Base-by-base conservation (phyloP, 2,113 vertebrate species). In the Caloenas nicobarica region DNA sequence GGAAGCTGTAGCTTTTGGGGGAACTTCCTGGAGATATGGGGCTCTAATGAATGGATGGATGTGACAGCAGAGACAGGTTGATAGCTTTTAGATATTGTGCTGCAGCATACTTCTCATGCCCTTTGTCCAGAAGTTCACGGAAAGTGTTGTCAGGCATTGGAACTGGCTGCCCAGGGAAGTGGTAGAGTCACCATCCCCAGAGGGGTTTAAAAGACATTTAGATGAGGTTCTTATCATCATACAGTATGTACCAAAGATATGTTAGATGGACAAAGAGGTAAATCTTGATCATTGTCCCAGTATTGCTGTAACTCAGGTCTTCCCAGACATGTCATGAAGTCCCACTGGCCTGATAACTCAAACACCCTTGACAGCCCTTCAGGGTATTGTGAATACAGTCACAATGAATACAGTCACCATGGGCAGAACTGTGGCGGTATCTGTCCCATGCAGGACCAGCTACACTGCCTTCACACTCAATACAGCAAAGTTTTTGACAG, bases 31-130 rank as follows among this genome's bases (percentile, higher is more conserved):
- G 40, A 68, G 26, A 29, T 50, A 42, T 4, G 6, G 9, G 11
- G 28, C 22, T 61, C 38, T 7, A 48, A 48, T 33, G 9, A 77
- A 53, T 44, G 36, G 21, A 29, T 74, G 33, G 16, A 29, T 74
- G 61, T 34, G 22, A 23, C n/a, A 60, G 31, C 42, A 86, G 64
- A 53, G 24, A 29, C 23, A 54, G 19, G 7, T 22, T 54, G 57
- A 53, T 70, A 87, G 21, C 26, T 71, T 53, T 64, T 15, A 65
- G 13, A 25, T 51, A 22, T 6, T 61, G 9, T 60, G n/a, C 31
- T 72, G 26, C 26, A 44, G 19, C 26, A n/a, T 25, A 48, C 6
- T 12, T 8, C n/a, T 71, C 1, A 0, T 54, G 34, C 17, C 2
- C 0, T 60, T 81, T 56, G 26, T 40, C 44, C 9, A 23, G 34